Conservation (phyloP, 2,888 invertebrate species). For the Drosophila vallismaia region DNA sequence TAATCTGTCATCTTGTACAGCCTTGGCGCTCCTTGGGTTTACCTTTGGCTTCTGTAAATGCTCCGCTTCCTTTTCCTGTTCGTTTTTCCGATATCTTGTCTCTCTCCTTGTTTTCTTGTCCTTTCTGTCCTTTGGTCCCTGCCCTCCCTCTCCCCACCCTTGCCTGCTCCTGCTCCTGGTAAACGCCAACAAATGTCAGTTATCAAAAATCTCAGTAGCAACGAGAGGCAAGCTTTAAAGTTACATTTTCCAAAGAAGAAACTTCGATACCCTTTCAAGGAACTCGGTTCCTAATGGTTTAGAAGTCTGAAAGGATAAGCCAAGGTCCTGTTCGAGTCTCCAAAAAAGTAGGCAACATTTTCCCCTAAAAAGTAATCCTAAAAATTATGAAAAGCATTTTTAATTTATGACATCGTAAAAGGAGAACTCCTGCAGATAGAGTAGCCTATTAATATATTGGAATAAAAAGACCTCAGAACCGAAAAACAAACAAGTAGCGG, state of each 20-base stretch:
- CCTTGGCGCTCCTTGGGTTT: constrained; percentile 4
- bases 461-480: constrained; percentile 2
- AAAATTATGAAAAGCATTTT: too few species aligned
- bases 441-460: background rate
- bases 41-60: constrained; percentile 33
- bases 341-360: background rate
- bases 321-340: background rate
- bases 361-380: background rate
- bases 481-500: constrained; percentile 67
- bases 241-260: background rate
- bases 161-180: background rate
- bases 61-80: background rate
- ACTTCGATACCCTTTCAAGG: constrained; percentile 5
- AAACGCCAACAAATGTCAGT: constrained; percentile 65
- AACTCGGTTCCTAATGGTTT: too few species aligned
- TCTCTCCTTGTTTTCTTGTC: background rate
- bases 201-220: constrained; percentile 71
- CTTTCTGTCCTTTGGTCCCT: constrained; percentile 14
- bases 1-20: constrained; percentile 29
- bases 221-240: constrained; percentile 16
- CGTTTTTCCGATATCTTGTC: background rate
- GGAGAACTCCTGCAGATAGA: background rate
- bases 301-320: background rate
- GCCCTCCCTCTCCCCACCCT: constrained; percentile 4
- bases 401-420: too few species aligned